Evolutionary conservation across 2,797 vertebrate species (phyloP).

Genomic region (Perodicticus potto): DNA sequence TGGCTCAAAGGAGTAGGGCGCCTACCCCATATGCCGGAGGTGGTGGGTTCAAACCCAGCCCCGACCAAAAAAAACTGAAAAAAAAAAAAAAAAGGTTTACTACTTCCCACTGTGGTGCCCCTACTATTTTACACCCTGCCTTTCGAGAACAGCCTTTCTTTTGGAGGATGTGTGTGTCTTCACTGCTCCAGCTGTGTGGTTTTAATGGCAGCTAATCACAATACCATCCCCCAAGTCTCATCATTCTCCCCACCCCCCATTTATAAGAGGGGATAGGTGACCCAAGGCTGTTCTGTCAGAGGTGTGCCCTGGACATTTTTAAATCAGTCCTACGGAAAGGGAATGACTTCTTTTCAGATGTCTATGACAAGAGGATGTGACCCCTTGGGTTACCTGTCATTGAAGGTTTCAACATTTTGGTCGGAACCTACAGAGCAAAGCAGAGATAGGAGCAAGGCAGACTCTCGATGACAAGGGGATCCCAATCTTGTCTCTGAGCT

Average conservation of each 20-base stretch:
- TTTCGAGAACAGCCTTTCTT: background rate
- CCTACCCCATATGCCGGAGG: no score
- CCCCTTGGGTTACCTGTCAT: background rate
- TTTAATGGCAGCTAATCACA: background rate
- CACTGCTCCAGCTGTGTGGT: background rate
- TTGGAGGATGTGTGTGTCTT: background rate
- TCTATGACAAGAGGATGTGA: background rate
- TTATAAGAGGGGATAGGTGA: background rate
- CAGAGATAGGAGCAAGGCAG: background rate
- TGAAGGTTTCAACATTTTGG: conserved; percentile 16
- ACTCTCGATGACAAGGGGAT: background rate
- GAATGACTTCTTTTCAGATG: background rate
- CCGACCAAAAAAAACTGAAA: no score
- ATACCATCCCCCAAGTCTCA: background rate
- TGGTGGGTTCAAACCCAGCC: no score
- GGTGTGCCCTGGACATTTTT: conserved; percentile 1
- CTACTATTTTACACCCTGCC: background rate
- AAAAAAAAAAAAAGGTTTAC: conserved; percentile 42
- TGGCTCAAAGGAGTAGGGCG: no score
- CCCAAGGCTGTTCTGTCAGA: background rate
- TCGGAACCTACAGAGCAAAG: background rate
- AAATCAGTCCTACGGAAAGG: background rate
- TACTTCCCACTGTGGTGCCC: background rate
- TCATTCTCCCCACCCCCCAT: background rate
- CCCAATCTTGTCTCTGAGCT: background rate